Conservation (phyloP, 2,797 vertebrate species). For the Macroramphosus scolopax region DNA sequence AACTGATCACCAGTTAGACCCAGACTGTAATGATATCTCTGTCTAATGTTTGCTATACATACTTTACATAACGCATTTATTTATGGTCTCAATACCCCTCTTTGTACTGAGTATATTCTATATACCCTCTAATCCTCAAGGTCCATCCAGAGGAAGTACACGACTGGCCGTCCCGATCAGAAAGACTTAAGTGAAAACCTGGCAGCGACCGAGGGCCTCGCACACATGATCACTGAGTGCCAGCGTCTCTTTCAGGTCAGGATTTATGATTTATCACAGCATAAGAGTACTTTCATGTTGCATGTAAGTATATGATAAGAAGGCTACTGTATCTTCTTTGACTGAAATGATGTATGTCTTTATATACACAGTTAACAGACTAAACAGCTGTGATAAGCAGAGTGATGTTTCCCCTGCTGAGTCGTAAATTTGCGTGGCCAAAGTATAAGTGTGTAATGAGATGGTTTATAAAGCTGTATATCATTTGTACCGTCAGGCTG, state of each 20-base stretch:
- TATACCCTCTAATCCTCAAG: conserved; percentile 67
- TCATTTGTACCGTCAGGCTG: no score
- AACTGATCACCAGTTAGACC: no score
- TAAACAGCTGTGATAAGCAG: no score
- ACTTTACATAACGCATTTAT: conserved; percentile 48
- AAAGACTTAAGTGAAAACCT: conserved; percentile 98
- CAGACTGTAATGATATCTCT: no score
- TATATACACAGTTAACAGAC: no score
- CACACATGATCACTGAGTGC: conserved; percentile 97
- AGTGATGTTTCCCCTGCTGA: conserved; percentile 10
- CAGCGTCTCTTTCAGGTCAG: conserved; percentile 92
- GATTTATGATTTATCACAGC: conserved; percentile 55
- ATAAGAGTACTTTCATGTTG: background rate
- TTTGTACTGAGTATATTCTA: no score
- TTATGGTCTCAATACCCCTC: no score
- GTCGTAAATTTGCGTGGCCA: conserved; percentile 17
- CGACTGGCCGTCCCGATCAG: conserved; percentile 95
- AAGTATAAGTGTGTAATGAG: conserved; percentile 20
- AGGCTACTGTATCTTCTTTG: background rate
- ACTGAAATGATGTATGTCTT: conserved; percentile 23
- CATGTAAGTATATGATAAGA: background rate
- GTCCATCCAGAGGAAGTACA: conserved; percentile 96
- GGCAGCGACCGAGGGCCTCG: conserved; percentile 94
- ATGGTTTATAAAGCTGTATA: no score
- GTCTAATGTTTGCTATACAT: no score